Base-by-base conservation (phyloP, 2,797 vertebrate genomes). In the Glyptemys insculpta region DNA sequence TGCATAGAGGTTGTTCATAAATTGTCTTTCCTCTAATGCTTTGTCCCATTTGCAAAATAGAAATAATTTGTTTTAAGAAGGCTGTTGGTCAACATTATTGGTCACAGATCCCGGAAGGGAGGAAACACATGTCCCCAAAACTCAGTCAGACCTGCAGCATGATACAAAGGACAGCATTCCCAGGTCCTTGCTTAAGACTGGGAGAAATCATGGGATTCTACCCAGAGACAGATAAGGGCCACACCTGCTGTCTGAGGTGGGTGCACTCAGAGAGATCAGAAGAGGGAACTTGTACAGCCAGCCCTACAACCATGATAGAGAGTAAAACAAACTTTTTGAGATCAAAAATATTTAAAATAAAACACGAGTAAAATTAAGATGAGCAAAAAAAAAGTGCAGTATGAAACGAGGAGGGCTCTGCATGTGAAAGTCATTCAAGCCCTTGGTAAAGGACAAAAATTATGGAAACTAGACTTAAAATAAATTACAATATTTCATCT, bases 401-500 rank as follows among this genome's bases (percentile, higher is more conserved):
- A 25, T 1, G 78, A 29, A 95, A 59, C 1, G 47, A 25, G 31
- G 31, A 50, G 23, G 15, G 41, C 25, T 91, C 88, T 91, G 25
- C 12, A 80, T 83, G 54, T 5, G 52, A 74, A 41, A 74, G 6
- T 21, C 37, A 44, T 44, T 41, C 68, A 96, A 90, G 74, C 5
- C 50, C 78, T 82, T 25, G 11, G 52, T 79, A 91, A 89, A 62
- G 14, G 56, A 53, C 93, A 56, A 5, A 88, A 87, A 25, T 83
- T n/a, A 83, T 47, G 95, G 76, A 93, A 96, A 85, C 34, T 5
- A 92, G 37, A 89, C 80, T 86, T 79, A 95, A 87, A 94, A 72
- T 94, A 95, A 89, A 92, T 87, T 47, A 83, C 31, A 72, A 21
- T 14, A 11, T 54, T 84, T n/a, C 79, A 94, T 82, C 2, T 88